Evolutionary conservation across 2,113 vertebrate species (phyloP).

Genomic region (Cephalopterus ornatus): DNA sequence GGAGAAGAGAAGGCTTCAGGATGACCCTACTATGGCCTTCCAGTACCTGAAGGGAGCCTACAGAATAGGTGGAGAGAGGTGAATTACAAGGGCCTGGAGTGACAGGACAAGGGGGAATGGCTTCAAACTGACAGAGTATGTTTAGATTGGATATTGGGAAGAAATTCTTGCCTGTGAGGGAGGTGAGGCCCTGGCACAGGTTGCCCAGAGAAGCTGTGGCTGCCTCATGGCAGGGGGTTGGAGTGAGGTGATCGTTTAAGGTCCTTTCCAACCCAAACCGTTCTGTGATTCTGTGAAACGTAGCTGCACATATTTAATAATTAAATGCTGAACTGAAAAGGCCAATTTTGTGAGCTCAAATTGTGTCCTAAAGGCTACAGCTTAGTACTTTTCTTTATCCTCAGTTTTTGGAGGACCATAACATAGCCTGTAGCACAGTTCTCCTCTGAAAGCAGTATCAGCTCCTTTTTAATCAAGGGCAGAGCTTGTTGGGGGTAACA

Average conservation of each 20-base stretch:
- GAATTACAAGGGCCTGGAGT: background rate
- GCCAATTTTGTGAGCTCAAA: background rate
- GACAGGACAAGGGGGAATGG: background rate
- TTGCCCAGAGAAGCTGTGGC: background rate
- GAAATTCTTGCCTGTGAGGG: background rate
- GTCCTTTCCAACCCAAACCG: background rate
- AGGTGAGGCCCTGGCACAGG: background rate
- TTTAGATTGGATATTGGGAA: background rate
- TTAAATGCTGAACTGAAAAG: background rate
- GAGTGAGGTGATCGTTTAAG: background rate
- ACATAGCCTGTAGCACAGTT: background rate
- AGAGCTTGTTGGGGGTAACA: background rate
- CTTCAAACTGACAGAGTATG: background rate
- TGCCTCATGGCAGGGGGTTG: background rate
- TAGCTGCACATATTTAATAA: fast-evolving
- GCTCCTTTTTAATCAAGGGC: background rate
- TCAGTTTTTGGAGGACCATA: background rate
- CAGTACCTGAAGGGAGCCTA: background rate
- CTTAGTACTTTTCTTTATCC: background rate
- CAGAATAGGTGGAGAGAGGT: background rate
- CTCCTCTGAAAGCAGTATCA: background rate
- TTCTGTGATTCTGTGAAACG: background rate
- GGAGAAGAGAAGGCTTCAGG: background rate
- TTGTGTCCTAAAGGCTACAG: background rate
- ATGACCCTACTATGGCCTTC: background rate